These are phyloP conservation scores for Dasypus novemcinctus DNA, from an alignment of 2,113 vertebrate genomes.

Conservation along the genomic window DNA sequence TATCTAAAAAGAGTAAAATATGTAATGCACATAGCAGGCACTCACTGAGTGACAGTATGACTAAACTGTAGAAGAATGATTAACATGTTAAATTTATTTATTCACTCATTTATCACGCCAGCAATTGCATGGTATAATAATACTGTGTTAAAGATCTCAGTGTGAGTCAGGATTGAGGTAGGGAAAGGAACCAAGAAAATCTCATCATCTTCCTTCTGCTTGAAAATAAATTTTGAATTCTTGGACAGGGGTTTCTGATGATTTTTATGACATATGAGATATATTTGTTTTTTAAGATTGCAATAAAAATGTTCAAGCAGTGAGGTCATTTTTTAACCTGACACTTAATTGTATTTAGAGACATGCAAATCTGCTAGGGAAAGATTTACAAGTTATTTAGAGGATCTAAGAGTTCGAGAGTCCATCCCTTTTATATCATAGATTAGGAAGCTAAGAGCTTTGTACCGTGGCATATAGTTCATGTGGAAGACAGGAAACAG, in stretches of 20 bases:
- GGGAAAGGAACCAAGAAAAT: neutral
- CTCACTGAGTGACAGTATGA: constrained; percentile 7
- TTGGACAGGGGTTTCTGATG: neutral
- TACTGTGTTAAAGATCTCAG: neutral
- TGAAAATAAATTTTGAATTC: constrained; percentile 20
- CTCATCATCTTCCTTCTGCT: neutral
- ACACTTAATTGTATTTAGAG: neutral
- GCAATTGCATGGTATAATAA: neutral
- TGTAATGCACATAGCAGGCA: neutral
- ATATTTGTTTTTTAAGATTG: constrained; percentile 18
- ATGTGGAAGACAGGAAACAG: neutral
- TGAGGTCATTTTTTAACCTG: neutral
- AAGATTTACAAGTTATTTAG: neutral
- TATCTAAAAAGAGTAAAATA: constrained; percentile 36
- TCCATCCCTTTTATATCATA: neutral
- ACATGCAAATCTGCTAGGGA: neutral
- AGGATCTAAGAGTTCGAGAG: neutral
- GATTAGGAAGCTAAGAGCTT: neutral
- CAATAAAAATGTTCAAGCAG: neutral
- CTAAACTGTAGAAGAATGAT: neutral
- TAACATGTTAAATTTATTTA: neutral
- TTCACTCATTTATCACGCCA: neutral
- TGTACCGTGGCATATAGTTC: neutral
- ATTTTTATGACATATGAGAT: neutral
- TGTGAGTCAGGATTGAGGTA: neutral